These are phyloP conservation scores for Jaculus jaculus DNA, from an alignment of 2,113 vertebrate species.

Conservation along the genomic window DNA sequence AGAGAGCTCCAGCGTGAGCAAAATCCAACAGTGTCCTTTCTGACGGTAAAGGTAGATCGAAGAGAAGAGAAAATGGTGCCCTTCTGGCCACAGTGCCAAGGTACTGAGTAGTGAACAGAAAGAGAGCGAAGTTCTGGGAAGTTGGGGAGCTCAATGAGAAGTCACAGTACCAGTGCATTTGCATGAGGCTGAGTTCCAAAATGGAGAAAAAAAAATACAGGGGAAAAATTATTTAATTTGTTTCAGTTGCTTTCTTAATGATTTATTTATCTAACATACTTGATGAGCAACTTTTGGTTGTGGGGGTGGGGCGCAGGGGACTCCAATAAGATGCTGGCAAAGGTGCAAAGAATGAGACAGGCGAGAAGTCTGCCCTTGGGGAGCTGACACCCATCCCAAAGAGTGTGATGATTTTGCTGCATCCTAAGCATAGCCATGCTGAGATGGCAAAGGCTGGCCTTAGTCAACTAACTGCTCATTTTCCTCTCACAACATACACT, in stretches of 20 bases:
- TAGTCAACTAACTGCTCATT: not conserved
- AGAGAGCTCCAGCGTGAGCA: slow-evolving; percentile 64
- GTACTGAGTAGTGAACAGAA: not conserved
- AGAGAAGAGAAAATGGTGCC: slow-evolving; percentile 53
- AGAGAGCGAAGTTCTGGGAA: not conserved
- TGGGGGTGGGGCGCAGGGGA: not conserved
- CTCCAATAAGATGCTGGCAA: not conserved
- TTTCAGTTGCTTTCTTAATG: slow-evolving; percentile 32
- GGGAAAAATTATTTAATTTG: slow-evolving; percentile 4
- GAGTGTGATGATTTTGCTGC: not conserved
- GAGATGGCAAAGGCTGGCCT: not conserved
- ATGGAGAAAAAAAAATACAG: not conserved
- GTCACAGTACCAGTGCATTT: not conserved
- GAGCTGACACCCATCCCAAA: not conserved
- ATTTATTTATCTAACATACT: slow-evolving; percentile 14
- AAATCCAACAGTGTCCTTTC: slow-evolving; percentile 66
- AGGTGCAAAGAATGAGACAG: slow-evolving; percentile 2
- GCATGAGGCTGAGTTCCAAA: slow-evolving; percentile 17
- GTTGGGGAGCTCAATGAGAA: not conserved
- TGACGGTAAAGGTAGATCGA: slow-evolving; percentile 36
- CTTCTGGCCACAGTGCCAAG: not conserved
- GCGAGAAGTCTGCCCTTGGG: not conserved
- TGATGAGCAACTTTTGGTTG: not conserved
- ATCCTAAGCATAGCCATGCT: not conserved
- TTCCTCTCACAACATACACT: not conserved